Percentiles rank a stretch among this genome's conserved stretches.
Conservation (phyloP, 2,113 vertebrate genomes). For the Bubalus kerabau region DNA sequence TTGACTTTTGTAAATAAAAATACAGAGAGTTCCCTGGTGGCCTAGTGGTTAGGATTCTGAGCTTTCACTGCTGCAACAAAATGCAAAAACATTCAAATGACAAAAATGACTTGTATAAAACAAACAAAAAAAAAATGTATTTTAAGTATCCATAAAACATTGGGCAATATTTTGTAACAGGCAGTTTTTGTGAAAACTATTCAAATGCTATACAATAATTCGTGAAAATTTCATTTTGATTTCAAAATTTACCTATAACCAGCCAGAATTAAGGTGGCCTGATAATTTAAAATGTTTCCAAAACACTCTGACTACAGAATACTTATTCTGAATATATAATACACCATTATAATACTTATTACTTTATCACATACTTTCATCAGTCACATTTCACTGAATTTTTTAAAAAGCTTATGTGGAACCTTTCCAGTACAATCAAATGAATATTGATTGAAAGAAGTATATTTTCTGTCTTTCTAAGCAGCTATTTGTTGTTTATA, state of each 20-base stretch:
- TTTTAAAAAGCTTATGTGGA: background rate
- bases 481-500: background rate
- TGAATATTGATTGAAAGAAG: background rate
- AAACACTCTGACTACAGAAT: background rate
- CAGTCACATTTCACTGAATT: background rate
- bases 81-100: background rate
- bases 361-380: background rate
- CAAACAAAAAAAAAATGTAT: background rate
- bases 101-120: background rate
- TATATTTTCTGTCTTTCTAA: background rate
- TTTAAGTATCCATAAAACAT: background rate
- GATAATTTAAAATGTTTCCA: background rate
- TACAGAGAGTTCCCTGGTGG: background rate
- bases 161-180: background rate
- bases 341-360: background rate
- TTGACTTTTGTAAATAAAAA: background rate
- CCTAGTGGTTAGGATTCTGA: background rate
- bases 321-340: background rate
- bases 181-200: background rate
- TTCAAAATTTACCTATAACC: background rate
- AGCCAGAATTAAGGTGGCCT: background rate
- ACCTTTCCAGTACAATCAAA: background rate
- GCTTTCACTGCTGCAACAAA: background rate
- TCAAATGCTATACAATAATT: background rate
- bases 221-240: background rate